phyloP scores from a whole-genome alignment of 2,888 invertebrate genomes.

The Asteroscopus sphinx region DNA sequence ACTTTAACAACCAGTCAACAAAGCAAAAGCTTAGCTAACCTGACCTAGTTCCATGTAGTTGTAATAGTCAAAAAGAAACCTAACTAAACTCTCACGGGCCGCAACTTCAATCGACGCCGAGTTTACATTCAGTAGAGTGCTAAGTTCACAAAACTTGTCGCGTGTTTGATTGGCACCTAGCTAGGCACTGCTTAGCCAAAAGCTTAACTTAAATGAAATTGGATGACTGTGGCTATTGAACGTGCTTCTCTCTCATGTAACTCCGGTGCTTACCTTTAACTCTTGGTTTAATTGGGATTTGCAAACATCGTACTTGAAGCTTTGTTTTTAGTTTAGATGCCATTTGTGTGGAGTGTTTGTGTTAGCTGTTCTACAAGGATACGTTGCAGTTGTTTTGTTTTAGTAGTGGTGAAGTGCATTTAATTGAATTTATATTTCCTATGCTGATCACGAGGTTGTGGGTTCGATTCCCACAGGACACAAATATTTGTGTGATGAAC shows the following conservation, averaged over 20 bases:
- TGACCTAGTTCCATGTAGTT: not conserved
- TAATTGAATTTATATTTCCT: too few species aligned
- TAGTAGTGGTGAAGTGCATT: too few species aligned
- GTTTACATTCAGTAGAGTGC: conserved; percentile 21
- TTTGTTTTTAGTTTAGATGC: conserved; percentile 19
- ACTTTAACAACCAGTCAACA: too few species aligned
- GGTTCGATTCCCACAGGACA: too few species aligned
- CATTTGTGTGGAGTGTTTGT: conserved; percentile 9
- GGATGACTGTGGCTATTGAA: conserved; percentile 55
- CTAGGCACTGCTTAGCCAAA: conserved; percentile 37
- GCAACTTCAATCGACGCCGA: not conserved
- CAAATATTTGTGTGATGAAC: too few species aligned
- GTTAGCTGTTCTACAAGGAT: conserved; percentile 9
- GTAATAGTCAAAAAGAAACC: not conserved
- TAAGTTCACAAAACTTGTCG: conserved; percentile 42
- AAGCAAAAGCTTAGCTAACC: not conserved
- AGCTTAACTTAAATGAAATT: conserved; percentile 68
- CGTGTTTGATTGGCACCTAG: conserved; percentile 60
- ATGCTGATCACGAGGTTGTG: too few species aligned
- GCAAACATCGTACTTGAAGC: conserved; percentile 19
- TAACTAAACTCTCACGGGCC: not conserved
- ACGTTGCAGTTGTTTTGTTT: not conserved
- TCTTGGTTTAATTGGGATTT: conserved; percentile 43
- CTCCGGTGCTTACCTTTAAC: conserved; percentile 36
- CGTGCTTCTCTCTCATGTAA: conserved; percentile 34